Evolutionary conservation across 2,113 vertebrate species (phyloP).

Genomic region (Ochotona curzoniae): DNA sequence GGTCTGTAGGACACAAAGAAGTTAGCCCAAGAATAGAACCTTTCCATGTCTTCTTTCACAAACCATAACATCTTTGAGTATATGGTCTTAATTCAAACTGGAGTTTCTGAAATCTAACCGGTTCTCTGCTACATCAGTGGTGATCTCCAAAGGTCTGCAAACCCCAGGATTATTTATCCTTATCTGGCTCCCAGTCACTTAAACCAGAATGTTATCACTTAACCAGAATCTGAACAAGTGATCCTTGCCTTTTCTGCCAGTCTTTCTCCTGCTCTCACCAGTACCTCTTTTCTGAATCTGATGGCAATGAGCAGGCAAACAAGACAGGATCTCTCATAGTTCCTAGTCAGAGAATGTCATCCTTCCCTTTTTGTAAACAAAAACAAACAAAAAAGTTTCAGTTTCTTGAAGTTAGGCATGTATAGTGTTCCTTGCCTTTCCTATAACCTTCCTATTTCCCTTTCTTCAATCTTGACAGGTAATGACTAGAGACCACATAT

Average conservation of each 20-base stretch:
- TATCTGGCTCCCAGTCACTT: not conserved
- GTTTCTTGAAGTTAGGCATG: not conserved
- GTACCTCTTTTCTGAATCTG: not conserved
- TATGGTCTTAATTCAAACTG: not conserved
- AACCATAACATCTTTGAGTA: not conserved
- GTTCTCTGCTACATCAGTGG: not conserved
- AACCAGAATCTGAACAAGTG: not conserved
- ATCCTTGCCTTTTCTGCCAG: not conserved
- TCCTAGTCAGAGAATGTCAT: not conserved
- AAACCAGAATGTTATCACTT: not conserved
- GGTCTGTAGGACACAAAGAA: not conserved
- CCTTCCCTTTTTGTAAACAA: not conserved
- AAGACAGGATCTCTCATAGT: not conserved
- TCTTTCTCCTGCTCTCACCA: not conserved
- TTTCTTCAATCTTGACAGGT: not conserved
- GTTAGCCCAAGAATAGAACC: not conserved
- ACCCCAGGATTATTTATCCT: not conserved
- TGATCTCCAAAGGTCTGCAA: not conserved
- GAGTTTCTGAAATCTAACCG: not conserved
- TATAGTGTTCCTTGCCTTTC: not conserved
- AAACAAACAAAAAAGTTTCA: not conserved
- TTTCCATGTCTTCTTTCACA: not conserved
- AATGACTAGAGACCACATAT: not conserved
- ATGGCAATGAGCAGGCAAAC: not conserved
- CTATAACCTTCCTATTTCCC: not conserved